Base-by-base conservation (phyloP, 2,113 vertebrate species). In the Percina caprodes region DNA sequence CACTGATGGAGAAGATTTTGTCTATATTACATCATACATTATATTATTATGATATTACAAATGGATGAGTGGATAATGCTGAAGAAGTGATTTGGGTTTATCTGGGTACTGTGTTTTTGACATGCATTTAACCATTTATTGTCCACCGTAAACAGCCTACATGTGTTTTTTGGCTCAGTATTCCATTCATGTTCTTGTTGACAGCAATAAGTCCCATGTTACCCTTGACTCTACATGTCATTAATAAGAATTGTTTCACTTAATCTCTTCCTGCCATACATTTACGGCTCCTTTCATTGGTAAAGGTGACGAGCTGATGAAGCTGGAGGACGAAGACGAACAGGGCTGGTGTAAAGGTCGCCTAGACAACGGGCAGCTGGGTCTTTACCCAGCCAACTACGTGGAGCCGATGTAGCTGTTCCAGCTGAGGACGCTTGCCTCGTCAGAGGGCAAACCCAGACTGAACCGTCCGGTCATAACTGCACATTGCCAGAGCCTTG, bases 281-380 rank as follows among this genome's bases (percentile, higher is more conserved):
- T 68, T 6, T 84, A n/a, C 82, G 12, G 82, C 19, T 80, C 60
- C 69, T 59, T 74, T 74, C 81, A 13, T 46, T 58, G 35, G 72
- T 90, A n/a, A 91, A 98, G 98, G 98, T 69, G 98, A 99, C 0
- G 97, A 97, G 88, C 95, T 99, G 87, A 97, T 93, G 61, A 99
- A 98, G 90, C 96, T 99, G 7, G 98, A 97, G 67, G 98, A 99
- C 23, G 98, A 99, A 88, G 98, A 99, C 0, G 98, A 97, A 45
- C 98, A 99, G 93, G 98, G 98, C 48, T 99, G 98, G 98, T 99
- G 98, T 93, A 98, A 97, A 94, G 98, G 98, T 88, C 97, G 97
- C 56, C 96, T 99, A 87, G 97, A 97, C 94, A 97, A 84, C 82
- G 98, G 98, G 83, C 95, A 96, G 91, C 92, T 97, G 66, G 98